Base-by-base conservation (phyloP, 2,113 vertebrate species). In the Antechinus flavipes region DNA sequence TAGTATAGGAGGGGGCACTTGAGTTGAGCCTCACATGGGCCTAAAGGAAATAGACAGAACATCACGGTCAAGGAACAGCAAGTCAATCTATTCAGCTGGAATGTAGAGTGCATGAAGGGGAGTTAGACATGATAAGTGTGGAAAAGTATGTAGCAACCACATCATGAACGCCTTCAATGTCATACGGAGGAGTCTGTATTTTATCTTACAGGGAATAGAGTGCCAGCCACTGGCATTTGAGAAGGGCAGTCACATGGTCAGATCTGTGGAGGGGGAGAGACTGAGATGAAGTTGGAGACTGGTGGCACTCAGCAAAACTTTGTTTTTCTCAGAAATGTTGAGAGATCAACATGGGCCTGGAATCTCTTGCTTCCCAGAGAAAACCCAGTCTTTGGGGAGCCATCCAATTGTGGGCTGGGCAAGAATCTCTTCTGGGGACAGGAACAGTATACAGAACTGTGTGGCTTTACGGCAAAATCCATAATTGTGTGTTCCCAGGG, bases 301-400 rank as follows among this genome's bases (percentile, higher is more conserved):
- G 93, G 46, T 96, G 96, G 56, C 58, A 92, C 89, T 91, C 95
- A 96, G 96, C 97, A 98, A 93, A 22, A 0, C 0, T 1, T 93
- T 96, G 95, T 95, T 98, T 96, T 98, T 98, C 93, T 94, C 95
- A 91, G 92, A 96, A 95, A 95, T 54, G 96, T 94, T 84, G 47
- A 90, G 95, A 95, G 93, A 93, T 52, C 0, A 30, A 50, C 54
- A 92, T 92, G 98, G 96, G 95, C 14, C 0, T 35, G 95, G 96
- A 95, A 97, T 98, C 96, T 98, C 96, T 94, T 22, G 7, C 50
- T 96, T 97, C 95, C 89, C 92, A 90, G 90, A 96, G 96, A 0
- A 12, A 89, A 96, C 91, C 89, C 16, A 98, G 96, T 50, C 97
- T 97, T 97, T 97, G 93, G 55, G 0, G 91, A 97, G 95, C 0